Conservation (phyloP, 2,888 invertebrate genomes). For the Galeruca laticollis region DNA sequence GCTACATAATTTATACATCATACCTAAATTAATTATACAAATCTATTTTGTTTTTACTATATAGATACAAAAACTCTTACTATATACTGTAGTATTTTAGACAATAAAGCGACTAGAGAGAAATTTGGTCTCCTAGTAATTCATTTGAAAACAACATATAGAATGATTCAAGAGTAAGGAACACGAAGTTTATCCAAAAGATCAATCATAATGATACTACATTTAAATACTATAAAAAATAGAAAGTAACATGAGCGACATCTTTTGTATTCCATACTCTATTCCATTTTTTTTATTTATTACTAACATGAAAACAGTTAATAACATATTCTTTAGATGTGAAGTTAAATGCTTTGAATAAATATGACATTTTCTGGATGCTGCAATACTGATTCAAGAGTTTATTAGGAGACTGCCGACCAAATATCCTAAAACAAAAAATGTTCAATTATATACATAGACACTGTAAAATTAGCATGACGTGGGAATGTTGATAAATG, state of each 20-base stretch:
- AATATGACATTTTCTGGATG: conserved; percentile 25
- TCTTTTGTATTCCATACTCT: conserved; percentile 2
- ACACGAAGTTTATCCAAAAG: conserved; percentile 3
- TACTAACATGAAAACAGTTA: conserved; percentile 33
- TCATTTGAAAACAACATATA: conserved; percentile 30
- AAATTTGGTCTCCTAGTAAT: conserved; percentile 37
- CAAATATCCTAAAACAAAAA: conserved; percentile 32
- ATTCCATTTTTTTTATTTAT: conserved; percentile 1
- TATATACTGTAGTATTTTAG: conserved; percentile 29
- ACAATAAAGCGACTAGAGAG: conserved; percentile 37
- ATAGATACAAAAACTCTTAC: conserved; percentile 36
- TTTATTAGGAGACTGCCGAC: conserved; percentile 36
- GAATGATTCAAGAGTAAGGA: not conserved
- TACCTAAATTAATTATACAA: conserved; percentile 32
- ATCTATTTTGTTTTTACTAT: conserved; percentile 31
- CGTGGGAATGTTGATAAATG: too few relatives aligned
- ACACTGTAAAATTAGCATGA: too few relatives aligned
- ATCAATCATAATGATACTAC: not conserved
- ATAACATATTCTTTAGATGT: conserved; percentile 25
- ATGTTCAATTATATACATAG: not conserved
- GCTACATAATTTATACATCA: conserved; percentile 33
- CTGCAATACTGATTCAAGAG: conserved; percentile 21
- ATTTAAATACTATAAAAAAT: not conserved
- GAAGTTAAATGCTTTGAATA: conserved; percentile 29
- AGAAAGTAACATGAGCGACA: not conserved